These are phyloP conservation scores for Drosophila novamexicana DNA, from an alignment of 1,140 invertebrate genomes.

Conservation along the genomic window DNA sequence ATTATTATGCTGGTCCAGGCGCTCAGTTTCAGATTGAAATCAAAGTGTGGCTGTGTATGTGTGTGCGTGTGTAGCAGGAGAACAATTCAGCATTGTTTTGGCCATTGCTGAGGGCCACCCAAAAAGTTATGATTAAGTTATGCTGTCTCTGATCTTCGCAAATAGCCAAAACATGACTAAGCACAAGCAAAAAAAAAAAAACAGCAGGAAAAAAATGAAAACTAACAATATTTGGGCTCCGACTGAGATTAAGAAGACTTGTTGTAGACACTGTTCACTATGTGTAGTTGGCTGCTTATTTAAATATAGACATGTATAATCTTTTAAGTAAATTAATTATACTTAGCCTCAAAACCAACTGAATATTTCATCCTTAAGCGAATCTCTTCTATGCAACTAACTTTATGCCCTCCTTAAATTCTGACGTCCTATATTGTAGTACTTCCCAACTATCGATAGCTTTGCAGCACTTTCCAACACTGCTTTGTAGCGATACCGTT, in stretches of 20 bases:
- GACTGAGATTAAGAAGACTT: not conserved
- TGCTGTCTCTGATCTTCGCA: slow-evolving; percentile 55
- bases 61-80: slow-evolving; percentile 42
- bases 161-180: slow-evolving; percentile 81
- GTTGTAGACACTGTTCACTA: not conserved
- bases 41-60: slow-evolving; percentile 55
- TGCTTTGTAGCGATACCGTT: no score
- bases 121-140: slow-evolving; percentile 84
- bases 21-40: slow-evolving; percentile 73
- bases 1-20: slow-evolving; percentile 76
- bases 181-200: slow-evolving; percentile 36
- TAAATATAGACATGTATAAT: no score
- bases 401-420: no score
- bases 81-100: slow-evolving; percentile 82
- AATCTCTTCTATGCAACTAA: no score
- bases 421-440: no score
- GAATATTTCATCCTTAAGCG: no score
- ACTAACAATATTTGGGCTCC: slow-evolving; percentile 18
- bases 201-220: slow-evolving; percentile 5
- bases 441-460: no score
- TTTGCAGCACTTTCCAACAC: no score
- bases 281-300: not conserved
- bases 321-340: no score
- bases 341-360: no score
- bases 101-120: slow-evolving; percentile 71